These are phyloP conservation scores for Trididemnum nubilum DNA, from an alignment of 23 tunicate genomes.

Conservation along the genomic window DNA sequence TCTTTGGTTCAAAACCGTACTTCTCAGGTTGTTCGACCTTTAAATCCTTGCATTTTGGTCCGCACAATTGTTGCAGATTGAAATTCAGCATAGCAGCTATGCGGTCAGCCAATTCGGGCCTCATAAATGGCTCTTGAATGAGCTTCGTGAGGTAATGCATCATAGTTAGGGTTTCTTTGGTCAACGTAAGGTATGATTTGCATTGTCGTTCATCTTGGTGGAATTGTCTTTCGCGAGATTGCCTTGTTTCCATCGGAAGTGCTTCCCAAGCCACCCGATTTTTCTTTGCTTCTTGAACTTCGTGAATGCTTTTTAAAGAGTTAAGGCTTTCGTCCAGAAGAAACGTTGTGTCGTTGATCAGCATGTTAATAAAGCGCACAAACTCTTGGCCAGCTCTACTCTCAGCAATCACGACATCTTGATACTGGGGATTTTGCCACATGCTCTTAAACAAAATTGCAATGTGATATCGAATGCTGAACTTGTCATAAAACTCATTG, in stretches of 20 bases:
- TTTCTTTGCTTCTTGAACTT: constrained; percentile 80
- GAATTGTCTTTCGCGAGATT: constrained; percentile 50
- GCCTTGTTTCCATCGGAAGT: constrained; percentile 35
- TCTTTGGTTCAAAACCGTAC: constrained; percentile 90
- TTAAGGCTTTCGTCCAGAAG: constrained; percentile 86
- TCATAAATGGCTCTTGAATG: constrained; percentile 82
- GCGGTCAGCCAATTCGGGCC: constrained; percentile 94
- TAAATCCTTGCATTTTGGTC: constrained; percentile 85
- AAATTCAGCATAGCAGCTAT: constrained; percentile 93
- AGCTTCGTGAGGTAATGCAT: constrained; percentile 76
- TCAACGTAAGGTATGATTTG: constrained; percentile 86
- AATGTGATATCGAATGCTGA: constrained; percentile 91
- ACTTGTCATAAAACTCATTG: constrained; percentile 96
- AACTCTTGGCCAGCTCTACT: constrained; percentile 67
- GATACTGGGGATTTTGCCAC: constrained; percentile 79
- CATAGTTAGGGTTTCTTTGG: constrained; percentile 81
- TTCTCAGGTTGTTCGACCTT: constrained; percentile 85
- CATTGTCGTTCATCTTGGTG: constrained; percentile 93
- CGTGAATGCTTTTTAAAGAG: constrained; percentile 82
- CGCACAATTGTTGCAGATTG: constrained; percentile 89
- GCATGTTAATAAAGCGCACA: constrained; percentile 92
- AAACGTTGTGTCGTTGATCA: constrained; percentile 94
- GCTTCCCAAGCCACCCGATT: constrained; percentile 55
- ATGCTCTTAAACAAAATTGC: constrained; percentile 77
- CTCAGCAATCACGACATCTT: constrained; percentile 60